A percentile compares a stretch with the other conserved stretches of the same genome.
These are phyloP conservation scores for Sinocyclocheilus anophthalmus DNA, from an alignment of 2,113 vertebrate genomes.

Conservation along the genomic window DNA sequence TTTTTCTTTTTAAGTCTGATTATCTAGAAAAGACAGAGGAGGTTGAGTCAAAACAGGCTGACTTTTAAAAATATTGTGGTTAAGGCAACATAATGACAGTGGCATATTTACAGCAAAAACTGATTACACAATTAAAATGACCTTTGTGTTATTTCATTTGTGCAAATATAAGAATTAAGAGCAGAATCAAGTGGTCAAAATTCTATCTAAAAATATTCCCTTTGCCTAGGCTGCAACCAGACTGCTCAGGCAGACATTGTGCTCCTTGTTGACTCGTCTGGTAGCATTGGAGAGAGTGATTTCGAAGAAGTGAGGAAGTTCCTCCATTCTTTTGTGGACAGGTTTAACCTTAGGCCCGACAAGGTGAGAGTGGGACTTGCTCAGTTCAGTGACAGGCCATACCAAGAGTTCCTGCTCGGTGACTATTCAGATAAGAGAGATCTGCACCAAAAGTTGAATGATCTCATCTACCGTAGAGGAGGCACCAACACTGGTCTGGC, in stretches of 20 bases:
- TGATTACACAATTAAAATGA: background rate
- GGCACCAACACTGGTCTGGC: constrained; percentile 73
- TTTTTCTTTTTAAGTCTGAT: no score
- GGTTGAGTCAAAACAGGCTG: background rate
- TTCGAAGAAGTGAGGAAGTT: constrained; percentile 77
- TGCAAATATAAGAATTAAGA: background rate
- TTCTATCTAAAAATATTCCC: background rate
- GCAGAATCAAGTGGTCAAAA: background rate
- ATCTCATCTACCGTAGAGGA: constrained; percentile 69
- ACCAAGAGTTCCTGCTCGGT: constrained; percentile 76
- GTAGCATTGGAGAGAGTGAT: constrained; percentile 68
- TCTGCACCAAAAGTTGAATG: constrained; percentile 70
- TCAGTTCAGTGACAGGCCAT: constrained; percentile 73
- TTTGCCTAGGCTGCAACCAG: constrained; percentile 74
- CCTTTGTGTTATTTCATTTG: background rate
- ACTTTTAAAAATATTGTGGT: background rate
- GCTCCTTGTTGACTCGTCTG: constrained; percentile 82
- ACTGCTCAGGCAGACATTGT: constrained; percentile 78
- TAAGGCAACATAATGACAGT: background rate
- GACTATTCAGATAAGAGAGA: constrained; percentile 67
- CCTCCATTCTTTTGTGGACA: constrained; percentile 67
- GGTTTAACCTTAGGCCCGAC: constrained; percentile 73
- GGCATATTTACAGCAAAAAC: background rate
- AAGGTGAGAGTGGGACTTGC: constrained; percentile 76
- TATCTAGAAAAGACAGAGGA: background rate